Conservation (phyloP, 1,140 invertebrate genomes). For the Tenebrio molitor region DNA sequence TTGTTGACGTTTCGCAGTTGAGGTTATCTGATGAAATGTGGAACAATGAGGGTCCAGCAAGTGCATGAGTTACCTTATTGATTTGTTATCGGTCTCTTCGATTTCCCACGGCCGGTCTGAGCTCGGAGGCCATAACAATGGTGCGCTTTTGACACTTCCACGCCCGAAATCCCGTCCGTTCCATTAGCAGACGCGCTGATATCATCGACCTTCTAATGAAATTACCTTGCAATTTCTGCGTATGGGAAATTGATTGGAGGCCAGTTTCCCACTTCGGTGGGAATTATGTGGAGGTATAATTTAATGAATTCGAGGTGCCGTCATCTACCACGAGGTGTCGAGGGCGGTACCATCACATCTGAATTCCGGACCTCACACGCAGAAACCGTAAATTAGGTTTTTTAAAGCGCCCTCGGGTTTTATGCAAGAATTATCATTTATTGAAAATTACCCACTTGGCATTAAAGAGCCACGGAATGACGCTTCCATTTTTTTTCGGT, state of each 20-base stretch:
- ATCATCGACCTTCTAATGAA: constrained; percentile 42
- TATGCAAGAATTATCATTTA: constrained; percentile 39
- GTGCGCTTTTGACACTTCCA: constrained; percentile 5
- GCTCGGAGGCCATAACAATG: constrained; percentile 1
- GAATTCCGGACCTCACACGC: constrained; percentile 53
- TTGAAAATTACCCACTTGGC: constrained; percentile 23
- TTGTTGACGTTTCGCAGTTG: no score
- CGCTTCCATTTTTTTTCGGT: neutral
- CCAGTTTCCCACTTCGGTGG: neutral
- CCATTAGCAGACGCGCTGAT: constrained; percentile 9
- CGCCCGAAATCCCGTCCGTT: constrained; percentile 1
- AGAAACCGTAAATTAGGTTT: constrained; percentile 52
- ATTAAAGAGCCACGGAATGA: constrained; percentile 1
- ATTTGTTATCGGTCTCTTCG: neutral
- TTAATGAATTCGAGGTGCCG: constrained; percentile 18
- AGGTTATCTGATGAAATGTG: no score
- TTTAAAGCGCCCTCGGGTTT: constrained; percentile 47
- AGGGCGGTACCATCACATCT: constrained; percentile 51
- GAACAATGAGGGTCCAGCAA: no score
- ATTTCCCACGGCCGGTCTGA: neutral
- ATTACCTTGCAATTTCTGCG: constrained; percentile 37
- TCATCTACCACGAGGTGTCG: constrained; percentile 47
- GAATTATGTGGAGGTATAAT: constrained; percentile 28
- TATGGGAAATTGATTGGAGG: neutral
- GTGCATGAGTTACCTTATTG: constrained; percentile 12